Evolutionary conservation across 2,113 vertebrate species (phyloP), one percentile per base, ranked within the genome.

Genomic region (Chiloscyllium plagiosum): DNA sequence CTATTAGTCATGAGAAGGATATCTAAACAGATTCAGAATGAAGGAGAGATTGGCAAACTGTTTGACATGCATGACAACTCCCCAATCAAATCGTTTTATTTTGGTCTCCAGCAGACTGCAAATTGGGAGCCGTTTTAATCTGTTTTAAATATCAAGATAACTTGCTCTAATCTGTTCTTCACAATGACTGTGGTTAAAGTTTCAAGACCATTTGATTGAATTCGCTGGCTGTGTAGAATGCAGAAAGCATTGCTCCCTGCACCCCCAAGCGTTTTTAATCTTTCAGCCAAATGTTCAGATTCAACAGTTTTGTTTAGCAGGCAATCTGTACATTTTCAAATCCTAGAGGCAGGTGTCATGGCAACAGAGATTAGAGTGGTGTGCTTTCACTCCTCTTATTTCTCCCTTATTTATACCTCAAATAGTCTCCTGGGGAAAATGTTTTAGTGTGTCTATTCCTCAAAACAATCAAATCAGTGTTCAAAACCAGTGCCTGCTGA

Each of bases 281-380:
- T 98, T 97, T 97, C 97, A 98, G 98, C 98, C 98, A 98, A 98
- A 98, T 98, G 98, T 98, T 98, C 98, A 97, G 97, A 98, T 98
- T 98, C 97, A 98, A 98, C 98, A 98, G 98, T 98, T 98, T 98
- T 98, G 98, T 98, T 98, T 98, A 98, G 98, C 97, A 97, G 97
- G 98, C 97, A 98, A 97, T 98, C 97, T 97, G 98, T 97, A 98
- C 98, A 98, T 98, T 98, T 98, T 97, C 97, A 97, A 97, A 97
- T 98, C 97, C 98, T 97, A 98, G 98, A 98, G 97, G 97, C 98
- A 98, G 98, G 97, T 98, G 97, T 98, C 98, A 98, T 98, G 98
- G 98, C 97, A 98, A 98, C 98, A 96, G 97, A 98, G 98, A 98
- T 98, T 97, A 98, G 97, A 97, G 97, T 96, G 97, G 97, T 97